Conservation (phyloP, 2,888 invertebrate species). For the Leptopilina syphax region DNA sequence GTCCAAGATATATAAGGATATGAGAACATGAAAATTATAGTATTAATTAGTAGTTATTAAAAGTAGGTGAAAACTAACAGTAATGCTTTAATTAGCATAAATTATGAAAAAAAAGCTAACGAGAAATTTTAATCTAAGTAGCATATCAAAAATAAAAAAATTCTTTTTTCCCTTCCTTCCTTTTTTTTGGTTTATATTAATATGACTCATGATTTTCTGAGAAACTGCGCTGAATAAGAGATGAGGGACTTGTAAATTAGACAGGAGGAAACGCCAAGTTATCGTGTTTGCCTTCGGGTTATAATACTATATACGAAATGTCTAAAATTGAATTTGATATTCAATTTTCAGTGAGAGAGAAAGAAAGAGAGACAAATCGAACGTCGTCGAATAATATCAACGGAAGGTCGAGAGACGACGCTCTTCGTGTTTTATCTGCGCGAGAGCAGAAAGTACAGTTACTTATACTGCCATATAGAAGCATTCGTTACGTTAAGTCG, state of each 20-base stretch:
- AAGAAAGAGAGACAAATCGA: neutral
- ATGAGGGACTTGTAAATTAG: constrained; percentile 29
- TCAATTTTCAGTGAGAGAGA: neutral
- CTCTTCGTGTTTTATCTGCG: constrained; percentile 51
- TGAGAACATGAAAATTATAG: neutral
- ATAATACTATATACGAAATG: neutral
- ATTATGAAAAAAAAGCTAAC: constrained; percentile 1
- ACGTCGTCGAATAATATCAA: constrained; percentile 18
- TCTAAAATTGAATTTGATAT: constrained; percentile 31
- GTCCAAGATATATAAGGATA: no score
- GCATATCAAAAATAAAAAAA: neutral
- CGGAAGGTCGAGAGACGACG: constrained; percentile 54
- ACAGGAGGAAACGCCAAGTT: neutral
- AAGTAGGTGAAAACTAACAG: constrained; percentile 16
- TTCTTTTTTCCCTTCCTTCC: neutral
- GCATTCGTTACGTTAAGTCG: constrained; percentile 53
- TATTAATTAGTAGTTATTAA: neutral
- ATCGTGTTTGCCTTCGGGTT: no score
- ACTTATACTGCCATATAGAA: constrained; percentile 47
- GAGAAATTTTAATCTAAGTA: constrained; percentile 2
- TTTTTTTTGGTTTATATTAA: neutral
- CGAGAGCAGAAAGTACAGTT: constrained; percentile 55
- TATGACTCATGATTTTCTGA: constrained; percentile 19
- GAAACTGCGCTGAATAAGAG: constrained; percentile 22
- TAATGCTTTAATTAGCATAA: constrained; percentile 17